Conservation (phyloP, 2,113 vertebrate species). For the Procavia capensis region DNA sequence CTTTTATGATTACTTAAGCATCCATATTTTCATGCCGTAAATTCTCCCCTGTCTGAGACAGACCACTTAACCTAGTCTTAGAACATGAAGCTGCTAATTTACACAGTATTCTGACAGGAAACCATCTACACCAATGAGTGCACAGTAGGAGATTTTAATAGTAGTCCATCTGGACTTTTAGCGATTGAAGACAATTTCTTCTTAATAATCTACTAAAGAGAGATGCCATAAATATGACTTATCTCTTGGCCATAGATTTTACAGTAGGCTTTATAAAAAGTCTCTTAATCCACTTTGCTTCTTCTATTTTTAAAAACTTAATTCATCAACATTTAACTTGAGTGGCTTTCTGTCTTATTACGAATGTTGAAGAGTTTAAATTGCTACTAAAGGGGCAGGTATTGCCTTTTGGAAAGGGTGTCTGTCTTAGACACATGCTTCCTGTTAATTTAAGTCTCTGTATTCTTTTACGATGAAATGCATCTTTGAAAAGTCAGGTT, state of each 20-base stretch:
- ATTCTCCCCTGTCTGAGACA: conserved; percentile 75
- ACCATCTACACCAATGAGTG: conserved; percentile 36
- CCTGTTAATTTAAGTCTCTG: not conserved
- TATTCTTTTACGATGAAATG: conserved; percentile 31
- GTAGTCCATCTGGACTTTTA: conserved; percentile 61
- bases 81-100: conserved; percentile 73
- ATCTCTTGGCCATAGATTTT: conserved; percentile 42
- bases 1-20: conserved; percentile 74
- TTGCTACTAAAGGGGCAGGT: not conserved
- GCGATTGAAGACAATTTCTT: conserved; percentile 50
- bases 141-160: conserved; percentile 63
- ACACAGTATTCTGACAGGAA: conserved; percentile 72
- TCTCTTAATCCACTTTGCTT: not conserved
- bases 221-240: conserved; percentile 52
- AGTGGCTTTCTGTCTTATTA: not conserved
- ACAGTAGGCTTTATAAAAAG: not conserved
- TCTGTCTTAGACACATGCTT: conserved; percentile 32
- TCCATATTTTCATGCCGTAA: conserved; percentile 74
- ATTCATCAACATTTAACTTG: conserved; percentile 30
- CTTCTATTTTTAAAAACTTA: conserved; percentile 25
- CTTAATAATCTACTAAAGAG: conserved; percentile 60
- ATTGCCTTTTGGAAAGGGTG: not conserved
- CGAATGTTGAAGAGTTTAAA: not conserved
- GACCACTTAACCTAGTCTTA: conserved; percentile 72
- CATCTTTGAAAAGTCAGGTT: conserved; percentile 13